phyloP scores from a whole-genome alignment of 2,888 invertebrate species.

The Cephalotes varians region DNA sequence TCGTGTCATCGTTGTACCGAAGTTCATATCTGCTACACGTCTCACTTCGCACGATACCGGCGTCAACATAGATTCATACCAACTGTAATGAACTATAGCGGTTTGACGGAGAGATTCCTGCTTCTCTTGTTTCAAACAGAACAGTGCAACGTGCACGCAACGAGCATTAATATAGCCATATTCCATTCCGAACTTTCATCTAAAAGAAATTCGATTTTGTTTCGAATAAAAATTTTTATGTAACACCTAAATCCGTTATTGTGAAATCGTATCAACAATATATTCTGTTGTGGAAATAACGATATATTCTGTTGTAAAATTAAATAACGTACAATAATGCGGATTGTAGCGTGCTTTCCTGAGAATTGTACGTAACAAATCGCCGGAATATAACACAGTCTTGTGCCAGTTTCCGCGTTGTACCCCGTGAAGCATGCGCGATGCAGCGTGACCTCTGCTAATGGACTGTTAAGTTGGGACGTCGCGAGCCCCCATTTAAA shows the following conservation, averaged over 20 bases:
- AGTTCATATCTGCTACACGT: slow-evolving; percentile 52
- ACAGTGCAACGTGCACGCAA: background rate
- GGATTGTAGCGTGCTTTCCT: slow-evolving; percentile 3
- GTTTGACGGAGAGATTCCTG: slow-evolving; percentile 34
- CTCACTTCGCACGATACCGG: slow-evolving; percentile 38
- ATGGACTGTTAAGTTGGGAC: slow-evolving; percentile 58
- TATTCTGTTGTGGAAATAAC: slow-evolving; percentile 1
- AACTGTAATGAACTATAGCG: slow-evolving; percentile 37
- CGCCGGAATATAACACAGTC: slow-evolving; percentile 27
- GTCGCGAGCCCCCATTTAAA: slow-evolving; percentile 57
- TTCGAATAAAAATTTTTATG: background rate
- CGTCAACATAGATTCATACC: slow-evolving; percentile 22
- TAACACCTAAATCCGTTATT: background rate
- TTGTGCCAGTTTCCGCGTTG: slow-evolving; percentile 28
- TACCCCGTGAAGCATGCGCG: slow-evolving; percentile 47
- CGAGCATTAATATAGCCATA: slow-evolving; percentile 25
- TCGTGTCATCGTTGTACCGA: slow-evolving; percentile 52
- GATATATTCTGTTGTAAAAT: background rate
- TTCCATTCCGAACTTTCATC: background rate
- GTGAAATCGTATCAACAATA: background rate
- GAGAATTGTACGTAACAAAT: slow-evolving; percentile 28
- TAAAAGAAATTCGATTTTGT: background rate
- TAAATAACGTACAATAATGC: background rate
- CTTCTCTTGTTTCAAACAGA: slow-evolving; percentile 34
- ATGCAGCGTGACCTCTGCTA: slow-evolving; percentile 49